phyloP scores from a whole-genome alignment of 1,140 invertebrate genomes.

The Elymnias hypermnestra region DNA sequence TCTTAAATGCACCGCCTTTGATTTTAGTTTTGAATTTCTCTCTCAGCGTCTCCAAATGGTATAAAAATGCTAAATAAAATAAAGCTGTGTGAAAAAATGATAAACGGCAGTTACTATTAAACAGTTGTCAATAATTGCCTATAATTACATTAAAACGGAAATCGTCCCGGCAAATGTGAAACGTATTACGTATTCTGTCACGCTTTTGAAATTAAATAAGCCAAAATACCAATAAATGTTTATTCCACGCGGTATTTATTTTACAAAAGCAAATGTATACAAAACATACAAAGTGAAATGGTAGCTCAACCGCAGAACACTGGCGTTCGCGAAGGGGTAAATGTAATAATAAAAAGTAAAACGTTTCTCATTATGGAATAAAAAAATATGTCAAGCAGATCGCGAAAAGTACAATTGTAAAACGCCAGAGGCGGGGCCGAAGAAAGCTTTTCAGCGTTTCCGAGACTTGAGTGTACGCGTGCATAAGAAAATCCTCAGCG shows the following conservation, averaged over 20 bases:
- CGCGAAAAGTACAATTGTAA: slow-evolving; percentile 24
- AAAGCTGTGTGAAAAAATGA: no score
- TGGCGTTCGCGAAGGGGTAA: slow-evolving; percentile 2
- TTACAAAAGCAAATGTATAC: not conserved
- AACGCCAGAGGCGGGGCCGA: slow-evolving; percentile 7
- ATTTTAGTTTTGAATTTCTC: no score
- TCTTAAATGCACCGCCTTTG: no score
- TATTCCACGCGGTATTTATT: not conserved
- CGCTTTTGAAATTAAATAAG: not conserved
- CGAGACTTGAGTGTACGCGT: not conserved
- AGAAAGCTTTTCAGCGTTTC: slow-evolving; percentile 7
- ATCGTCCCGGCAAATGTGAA: not conserved
- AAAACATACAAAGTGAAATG: not conserved
- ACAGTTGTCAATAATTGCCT: not conserved
- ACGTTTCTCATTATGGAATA: slow-evolving; percentile 26
- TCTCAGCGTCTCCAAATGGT: no score
- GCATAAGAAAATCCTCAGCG: no score
- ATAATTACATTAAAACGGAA: not conserved
- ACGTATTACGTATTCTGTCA: not conserved
- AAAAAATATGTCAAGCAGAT: slow-evolving; percentile 20
- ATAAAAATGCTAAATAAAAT: no score
- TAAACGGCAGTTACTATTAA: no score
- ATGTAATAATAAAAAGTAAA: slow-evolving; percentile 26
- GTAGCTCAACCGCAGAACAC: not conserved
- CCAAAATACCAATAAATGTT: slow-evolving; percentile 1